phyloP scores from a whole-genome alignment of 35 echinoderm and acorn worm species.

The Stichopus chloronotus region DNA sequence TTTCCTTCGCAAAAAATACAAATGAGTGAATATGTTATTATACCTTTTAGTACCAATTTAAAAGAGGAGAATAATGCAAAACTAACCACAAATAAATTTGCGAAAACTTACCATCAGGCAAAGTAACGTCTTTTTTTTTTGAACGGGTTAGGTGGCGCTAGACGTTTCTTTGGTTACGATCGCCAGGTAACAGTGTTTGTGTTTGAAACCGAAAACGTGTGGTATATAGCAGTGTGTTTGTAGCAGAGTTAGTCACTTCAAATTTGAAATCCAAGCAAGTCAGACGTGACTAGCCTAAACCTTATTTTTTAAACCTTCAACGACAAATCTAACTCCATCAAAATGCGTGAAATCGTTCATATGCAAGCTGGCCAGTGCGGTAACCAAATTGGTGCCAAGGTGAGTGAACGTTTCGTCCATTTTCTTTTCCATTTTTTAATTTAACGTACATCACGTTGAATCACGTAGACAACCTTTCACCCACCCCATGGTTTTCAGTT shows the following conservation, averaged over 20 bases:
- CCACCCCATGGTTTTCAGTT: too few relatives aligned
- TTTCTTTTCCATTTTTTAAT: neutral
- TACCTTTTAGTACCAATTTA: too few relatives aligned
- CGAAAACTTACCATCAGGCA: neutral
- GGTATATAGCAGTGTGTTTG: neutral
- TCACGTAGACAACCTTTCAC: too few relatives aligned
- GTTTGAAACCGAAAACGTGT: slow-evolving; percentile 1
- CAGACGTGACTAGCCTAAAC: neutral
- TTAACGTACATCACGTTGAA: too few relatives aligned
- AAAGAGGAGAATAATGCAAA: too few relatives aligned
- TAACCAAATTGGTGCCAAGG: slow-evolving; percentile 97
- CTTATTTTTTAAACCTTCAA: neutral
- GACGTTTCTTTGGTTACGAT: neutral
- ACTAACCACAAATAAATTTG: too few relatives aligned
- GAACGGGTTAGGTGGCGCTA: neutral
- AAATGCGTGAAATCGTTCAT: slow-evolving; percentile 89
- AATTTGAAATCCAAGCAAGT: neutral
- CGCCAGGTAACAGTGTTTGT: slow-evolving; percentile 2
- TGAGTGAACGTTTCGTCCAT: slow-evolving; percentile 28
- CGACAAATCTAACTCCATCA: neutral
- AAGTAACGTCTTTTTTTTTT: neutral
- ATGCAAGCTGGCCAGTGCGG: slow-evolving; percentile 90
- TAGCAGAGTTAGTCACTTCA: neutral
- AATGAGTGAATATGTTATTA: too few relatives aligned
- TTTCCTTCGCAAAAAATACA: too few relatives aligned